A percentile compares a stretch with the other conserved stretches of the same genome.
Evolutionary conservation across 2,888 invertebrate genomes (phyloP).

Genomic region (Cantharis lateralis): DNA sequence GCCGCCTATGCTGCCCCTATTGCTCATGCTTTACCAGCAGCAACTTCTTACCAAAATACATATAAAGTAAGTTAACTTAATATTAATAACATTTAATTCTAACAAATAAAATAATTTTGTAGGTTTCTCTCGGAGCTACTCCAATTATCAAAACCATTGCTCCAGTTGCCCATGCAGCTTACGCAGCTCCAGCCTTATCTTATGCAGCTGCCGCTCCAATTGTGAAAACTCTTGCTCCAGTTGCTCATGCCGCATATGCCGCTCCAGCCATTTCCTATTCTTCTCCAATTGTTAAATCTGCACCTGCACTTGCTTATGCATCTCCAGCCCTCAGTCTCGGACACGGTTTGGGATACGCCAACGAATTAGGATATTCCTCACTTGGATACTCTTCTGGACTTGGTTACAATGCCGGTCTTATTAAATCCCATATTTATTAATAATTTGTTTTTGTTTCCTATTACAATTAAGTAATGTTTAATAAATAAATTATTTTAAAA

Average conservation of each 20-base stretch:
- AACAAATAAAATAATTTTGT: background rate
- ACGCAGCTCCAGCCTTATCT: slow-evolving; percentile 21
- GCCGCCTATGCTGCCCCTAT: slow-evolving; percentile 52
- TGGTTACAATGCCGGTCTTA: background rate
- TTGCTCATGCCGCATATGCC: slow-evolving; percentile 5
- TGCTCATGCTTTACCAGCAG: slow-evolving; percentile 61
- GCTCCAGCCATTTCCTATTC: slow-evolving; percentile 21
- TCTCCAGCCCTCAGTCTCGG: slow-evolving; percentile 8
- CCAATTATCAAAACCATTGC: slow-evolving; percentile 11
- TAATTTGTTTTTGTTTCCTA: background rate
- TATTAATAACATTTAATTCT: background rate
- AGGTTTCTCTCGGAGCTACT: slow-evolving; percentile 3
- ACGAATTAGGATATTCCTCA: background rate
- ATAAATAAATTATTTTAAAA: background rate
- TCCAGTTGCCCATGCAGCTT: slow-evolving; percentile 3
- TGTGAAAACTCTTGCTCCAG: slow-evolving; percentile 3
- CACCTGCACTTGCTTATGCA: slow-evolving; percentile 11
- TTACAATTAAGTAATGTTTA: background rate
- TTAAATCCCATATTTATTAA: background rate
- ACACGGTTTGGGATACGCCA: background rate
- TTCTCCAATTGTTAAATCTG: slow-evolving; percentile 14
- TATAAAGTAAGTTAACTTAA: slow-evolving; percentile 58
- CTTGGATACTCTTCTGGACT: background rate
- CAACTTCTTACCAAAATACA: slow-evolving; percentile 69
- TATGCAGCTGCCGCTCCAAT: slow-evolving; percentile 20